Conservation (phyloP, 2,113 vertebrate genomes). For the Nerophis lumbriciformis region DNA sequence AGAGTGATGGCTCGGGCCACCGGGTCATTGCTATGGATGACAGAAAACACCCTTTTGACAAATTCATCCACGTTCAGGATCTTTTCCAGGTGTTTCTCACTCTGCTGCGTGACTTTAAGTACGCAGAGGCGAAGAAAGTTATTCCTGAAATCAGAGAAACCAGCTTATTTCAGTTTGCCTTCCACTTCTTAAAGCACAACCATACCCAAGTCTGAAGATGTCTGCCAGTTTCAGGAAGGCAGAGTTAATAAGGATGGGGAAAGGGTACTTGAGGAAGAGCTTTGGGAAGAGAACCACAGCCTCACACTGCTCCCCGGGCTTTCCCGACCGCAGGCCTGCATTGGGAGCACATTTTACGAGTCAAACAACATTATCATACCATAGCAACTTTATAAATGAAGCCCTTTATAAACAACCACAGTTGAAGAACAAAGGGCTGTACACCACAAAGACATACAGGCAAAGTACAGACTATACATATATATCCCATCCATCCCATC, state of each 20-base stretch:
- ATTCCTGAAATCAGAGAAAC: slow-evolving; percentile 74
- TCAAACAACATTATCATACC: no score
- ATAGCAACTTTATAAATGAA: no score
- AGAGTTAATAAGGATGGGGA: slow-evolving; percentile 97
- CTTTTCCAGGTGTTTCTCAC: slow-evolving; percentile 97
- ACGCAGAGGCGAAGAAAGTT: slow-evolving; percentile 95
- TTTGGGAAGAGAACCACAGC: slow-evolving; percentile 96
- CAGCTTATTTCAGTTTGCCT: not conserved
- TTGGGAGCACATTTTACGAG: not conserved
- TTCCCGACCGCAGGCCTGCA: slow-evolving; percentile 87
- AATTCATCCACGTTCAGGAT: slow-evolving; percentile 98
- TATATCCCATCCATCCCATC: no score
- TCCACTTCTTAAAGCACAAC: not conserved
- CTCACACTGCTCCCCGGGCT: slow-evolving; percentile 95
- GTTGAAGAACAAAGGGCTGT: no score
- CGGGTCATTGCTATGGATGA: slow-evolving; percentile 97
- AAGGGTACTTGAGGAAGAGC: slow-evolving; percentile 97
- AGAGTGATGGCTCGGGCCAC: slow-evolving; percentile 96
- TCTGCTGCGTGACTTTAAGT: slow-evolving; percentile 96
- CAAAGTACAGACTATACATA: no score
- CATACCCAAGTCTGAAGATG: slow-evolving; percentile 94
- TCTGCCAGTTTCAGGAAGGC: slow-evolving; percentile 95
- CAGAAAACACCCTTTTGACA: slow-evolving; percentile 95
- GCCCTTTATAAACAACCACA: no score
- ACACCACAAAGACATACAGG: no score